Evolutionary conservation across 2,797 vertebrate species (phyloP).

Genomic region (Graptemys geographica): DNA sequence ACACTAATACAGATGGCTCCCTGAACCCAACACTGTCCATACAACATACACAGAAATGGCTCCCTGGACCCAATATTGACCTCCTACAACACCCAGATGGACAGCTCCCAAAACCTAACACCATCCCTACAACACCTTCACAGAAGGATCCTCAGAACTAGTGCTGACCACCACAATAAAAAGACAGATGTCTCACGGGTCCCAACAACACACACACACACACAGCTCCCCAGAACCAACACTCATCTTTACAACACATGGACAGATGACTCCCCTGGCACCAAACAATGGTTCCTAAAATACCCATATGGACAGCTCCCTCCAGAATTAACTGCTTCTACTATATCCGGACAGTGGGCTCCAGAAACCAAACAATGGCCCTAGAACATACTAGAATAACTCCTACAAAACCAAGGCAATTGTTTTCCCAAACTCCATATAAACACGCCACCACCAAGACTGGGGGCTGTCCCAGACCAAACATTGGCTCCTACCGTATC

Average conservation of each 20-base stretch:
- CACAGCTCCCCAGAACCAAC: background rate
- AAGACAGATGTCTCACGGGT: background rate
- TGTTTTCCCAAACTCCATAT: background rate
- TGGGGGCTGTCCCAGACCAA: background rate
- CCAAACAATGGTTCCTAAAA: accelerated
- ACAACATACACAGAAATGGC: constrained; percentile 70
- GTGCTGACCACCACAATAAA: background rate
- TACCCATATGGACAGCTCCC: background rate
- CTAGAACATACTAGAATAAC: background rate
- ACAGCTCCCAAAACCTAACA: constrained; percentile 42
- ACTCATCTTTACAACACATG: background rate
- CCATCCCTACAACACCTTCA: constrained; percentile 30
- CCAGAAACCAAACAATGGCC: background rate
- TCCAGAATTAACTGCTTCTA: background rate
- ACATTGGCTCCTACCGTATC: background rate
- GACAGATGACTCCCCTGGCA: background rate
- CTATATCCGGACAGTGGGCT: background rate
- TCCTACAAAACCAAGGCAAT: background rate
- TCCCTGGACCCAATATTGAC: constrained; percentile 55
- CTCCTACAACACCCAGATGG: constrained; percentile 21
- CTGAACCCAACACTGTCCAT: constrained; percentile 25
- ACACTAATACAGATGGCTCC: background rate
- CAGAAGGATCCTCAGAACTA: background rate
- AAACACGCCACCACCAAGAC: background rate
- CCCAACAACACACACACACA: background rate